phyloP scores from a whole-genome alignment of 2,113 vertebrate species.

The Recurvirostra avosetta region DNA sequence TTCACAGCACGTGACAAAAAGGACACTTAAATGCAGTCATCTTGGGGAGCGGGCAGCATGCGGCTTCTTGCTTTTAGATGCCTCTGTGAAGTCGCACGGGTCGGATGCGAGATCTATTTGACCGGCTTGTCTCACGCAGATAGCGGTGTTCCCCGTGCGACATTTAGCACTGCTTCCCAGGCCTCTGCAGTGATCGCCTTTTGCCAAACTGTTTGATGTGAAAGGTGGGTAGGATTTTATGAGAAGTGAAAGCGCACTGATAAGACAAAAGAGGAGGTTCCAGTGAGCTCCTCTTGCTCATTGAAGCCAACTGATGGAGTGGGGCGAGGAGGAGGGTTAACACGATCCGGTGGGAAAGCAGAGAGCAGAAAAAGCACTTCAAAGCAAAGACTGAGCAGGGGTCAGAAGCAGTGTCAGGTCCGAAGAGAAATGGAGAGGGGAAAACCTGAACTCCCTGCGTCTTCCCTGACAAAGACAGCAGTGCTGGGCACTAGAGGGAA shows the following conservation, averaged over 20 bases:
- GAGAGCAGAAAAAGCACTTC: slow-evolving; percentile 37
- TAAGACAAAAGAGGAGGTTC: slow-evolving; percentile 45
- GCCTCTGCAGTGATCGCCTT: neutral
- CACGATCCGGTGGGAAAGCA: slow-evolving; percentile 10
- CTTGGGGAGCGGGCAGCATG: neutral
- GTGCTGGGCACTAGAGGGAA: neutral
- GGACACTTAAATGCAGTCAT: neutral
- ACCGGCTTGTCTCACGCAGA: neutral
- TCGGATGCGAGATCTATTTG: neutral
- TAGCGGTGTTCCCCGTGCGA: fast-evolving
- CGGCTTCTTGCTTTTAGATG: neutral
- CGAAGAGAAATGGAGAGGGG: slow-evolving; percentile 28
- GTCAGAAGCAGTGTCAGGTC: slow-evolving; percentile 35
- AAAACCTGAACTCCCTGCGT: neutral
- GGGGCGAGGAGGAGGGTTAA: slow-evolving; percentile 39
- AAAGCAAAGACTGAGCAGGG: slow-evolving; percentile 29
- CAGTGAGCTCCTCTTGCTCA: neutral
- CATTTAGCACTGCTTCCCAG: neutral
- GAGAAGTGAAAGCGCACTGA: neutral
- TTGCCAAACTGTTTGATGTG: neutral
- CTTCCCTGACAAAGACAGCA: neutral
- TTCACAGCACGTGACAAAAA: neutral
- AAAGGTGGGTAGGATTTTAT: slow-evolving; percentile 7
- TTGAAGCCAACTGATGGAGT: slow-evolving; percentile 57
- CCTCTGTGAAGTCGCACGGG: neutral